These are phyloP conservation scores for Gryllus longicercus DNA, from an alignment of 2,888 invertebrate species.

Conservation along the genomic window DNA sequence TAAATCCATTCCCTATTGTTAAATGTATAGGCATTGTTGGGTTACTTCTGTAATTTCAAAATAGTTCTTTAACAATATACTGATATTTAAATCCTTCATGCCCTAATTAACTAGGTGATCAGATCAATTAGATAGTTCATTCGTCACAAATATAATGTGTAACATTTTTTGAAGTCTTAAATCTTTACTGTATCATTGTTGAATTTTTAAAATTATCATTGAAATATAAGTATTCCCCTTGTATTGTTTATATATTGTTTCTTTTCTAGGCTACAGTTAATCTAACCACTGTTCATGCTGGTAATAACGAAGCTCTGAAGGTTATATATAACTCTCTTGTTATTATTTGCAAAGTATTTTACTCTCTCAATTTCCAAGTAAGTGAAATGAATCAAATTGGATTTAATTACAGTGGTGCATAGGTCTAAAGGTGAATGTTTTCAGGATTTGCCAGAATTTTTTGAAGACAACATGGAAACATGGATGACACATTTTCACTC, in stretches of 20 bases:
- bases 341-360: slow-evolving; percentile 91
- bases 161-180: too few species aligned
- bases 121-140: too few species aligned
- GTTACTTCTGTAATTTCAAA: too few species aligned
- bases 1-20: too few species aligned
- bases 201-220: too few species aligned
- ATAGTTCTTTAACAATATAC: too few species aligned
- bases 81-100: too few species aligned
- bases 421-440: slow-evolving; percentile 24
- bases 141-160: too few species aligned
- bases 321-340: slow-evolving; percentile 86
- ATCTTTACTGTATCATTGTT: too few species aligned
- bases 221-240: too few species aligned
- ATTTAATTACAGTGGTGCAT: neutral
- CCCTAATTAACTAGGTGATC: too few species aligned
- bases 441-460: slow-evolving; percentile 93
- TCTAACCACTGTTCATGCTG: slow-evolving; percentile 70
- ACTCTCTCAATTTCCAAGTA: slow-evolving; percentile 91
- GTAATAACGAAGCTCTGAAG: slow-evolving; percentile 74
- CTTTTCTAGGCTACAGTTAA: slow-evolving; percentile 74
- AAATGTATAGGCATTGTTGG: too few species aligned
- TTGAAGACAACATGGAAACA: slow-evolving; percentile 92
- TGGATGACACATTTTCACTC: slow-evolving; percentile 93
- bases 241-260: slow-evolving; percentile 28
- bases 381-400: slow-evolving; percentile 35